Conservation (phyloP, 2,888 invertebrate genomes). For the Perdita meconis region DNA sequence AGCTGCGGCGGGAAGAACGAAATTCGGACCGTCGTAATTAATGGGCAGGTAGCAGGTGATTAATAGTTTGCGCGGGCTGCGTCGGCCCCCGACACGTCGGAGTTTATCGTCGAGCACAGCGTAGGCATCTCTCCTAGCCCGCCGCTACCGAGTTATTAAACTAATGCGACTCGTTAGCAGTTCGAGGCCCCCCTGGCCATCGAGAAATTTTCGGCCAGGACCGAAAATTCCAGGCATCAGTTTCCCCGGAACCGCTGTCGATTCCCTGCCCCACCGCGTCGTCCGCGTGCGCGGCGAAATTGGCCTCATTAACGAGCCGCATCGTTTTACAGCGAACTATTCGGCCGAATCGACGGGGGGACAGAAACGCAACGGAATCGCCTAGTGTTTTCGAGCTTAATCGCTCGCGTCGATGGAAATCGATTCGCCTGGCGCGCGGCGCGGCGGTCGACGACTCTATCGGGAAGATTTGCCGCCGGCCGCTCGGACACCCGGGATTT, state of each 20-base stretch:
- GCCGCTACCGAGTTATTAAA: constrained; percentile 72
- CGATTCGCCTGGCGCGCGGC: background rate
- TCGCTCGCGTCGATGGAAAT: constrained; percentile 4
- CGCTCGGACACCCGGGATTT: background rate
- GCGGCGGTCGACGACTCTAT: background rate
- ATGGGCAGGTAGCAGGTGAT: constrained; percentile 49
- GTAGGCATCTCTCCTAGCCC: constrained; percentile 36
- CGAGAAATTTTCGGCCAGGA: constrained; percentile 42
- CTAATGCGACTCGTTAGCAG: constrained; percentile 71
- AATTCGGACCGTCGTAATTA: constrained; percentile 60
- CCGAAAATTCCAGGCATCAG: constrained; percentile 39
- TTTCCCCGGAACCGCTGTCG: background rate
- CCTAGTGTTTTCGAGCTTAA: background rate
- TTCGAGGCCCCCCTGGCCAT: constrained; percentile 31
- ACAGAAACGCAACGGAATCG: no score
- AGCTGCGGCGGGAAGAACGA: constrained; percentile 37
- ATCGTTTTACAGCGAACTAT: background rate
- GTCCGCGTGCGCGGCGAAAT: constrained; percentile 48
- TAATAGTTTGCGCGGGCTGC: constrained; percentile 53
- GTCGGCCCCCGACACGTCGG: constrained; percentile 38
- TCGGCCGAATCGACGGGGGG: background rate
- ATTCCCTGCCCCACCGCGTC: no score
- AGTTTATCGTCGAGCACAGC: constrained; percentile 52
- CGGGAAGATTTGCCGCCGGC: background rate
- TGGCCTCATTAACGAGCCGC: constrained; percentile 61